Base-by-base conservation (phyloP, 53 echinoderm and acorn worm genomes). In the Mesocentrotus franciscanus region DNA sequence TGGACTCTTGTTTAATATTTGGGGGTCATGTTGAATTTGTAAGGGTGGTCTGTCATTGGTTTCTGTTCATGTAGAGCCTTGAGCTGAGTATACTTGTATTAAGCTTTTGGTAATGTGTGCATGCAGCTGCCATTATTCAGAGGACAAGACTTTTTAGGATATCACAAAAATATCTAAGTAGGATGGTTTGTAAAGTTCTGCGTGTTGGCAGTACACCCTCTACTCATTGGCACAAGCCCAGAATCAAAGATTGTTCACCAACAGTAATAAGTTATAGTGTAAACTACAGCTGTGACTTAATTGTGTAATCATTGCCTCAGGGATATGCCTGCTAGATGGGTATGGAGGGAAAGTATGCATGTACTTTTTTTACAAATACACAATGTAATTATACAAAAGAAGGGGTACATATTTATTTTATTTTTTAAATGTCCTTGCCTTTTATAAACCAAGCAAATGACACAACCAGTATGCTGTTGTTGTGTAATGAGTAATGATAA, bases 361-460 rank as follows among this genome's bases (percentile, higher is more conserved):
- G 26, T 68, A 68, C 24, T 68, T 30, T 75, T n/a, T n/a, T 32
- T 11, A 9, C n/a, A 12, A 30, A 30, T 74, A 74, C 74, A 74
- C 27, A 74, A 10, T 74, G 14, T 16, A 61, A 29, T 74, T 74
- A 0, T 27, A 32, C 29, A 75, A n/a, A 75, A 32, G 32, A n/a
- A 32, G 14, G 32, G 32, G 32, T 12, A 72, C 29, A 74, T 74
- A 11, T 60, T 74, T 92, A 98, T 30, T 74, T 74, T 66, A 10
- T 1, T 49, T 32, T 75, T 75, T 68, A 4, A 33, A 75, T 75
- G 75, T 32, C 32, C 32, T 30, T 75, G 32, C 32, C 32, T 75
- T n/a, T 29, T 75, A 29, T 29, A 13, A 32, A 75, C 75, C 75
- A 10, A 75, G 75, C 32, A 75, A 13, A 49, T 27, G 32, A 75